A percentile compares a stretch with the other conserved stretches of the same genome.
Evolutionary conservation across 2,888 invertebrate genomes (phyloP).

Genomic region (Willowsia nigromaculata): DNA sequence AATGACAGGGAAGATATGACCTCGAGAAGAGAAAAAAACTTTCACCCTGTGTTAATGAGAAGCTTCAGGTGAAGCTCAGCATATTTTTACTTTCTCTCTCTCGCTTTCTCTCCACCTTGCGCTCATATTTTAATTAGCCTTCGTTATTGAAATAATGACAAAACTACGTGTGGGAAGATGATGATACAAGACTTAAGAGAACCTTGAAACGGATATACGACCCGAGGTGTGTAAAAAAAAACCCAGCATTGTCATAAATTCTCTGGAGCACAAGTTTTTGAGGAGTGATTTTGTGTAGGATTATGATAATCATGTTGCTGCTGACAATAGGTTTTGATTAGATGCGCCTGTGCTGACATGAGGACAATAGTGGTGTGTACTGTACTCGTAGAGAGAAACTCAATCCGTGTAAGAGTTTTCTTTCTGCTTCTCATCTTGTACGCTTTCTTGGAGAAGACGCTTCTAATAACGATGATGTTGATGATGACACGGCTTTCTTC

Average conservation of each 20-base stretch:
- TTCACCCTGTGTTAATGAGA: too few relatives aligned
- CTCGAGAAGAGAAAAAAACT: too few relatives aligned
- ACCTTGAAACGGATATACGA: too few relatives aligned
- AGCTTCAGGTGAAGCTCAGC: neutral
- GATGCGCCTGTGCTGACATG: slow-evolving; percentile 7
- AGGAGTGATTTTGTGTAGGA: too few relatives aligned
- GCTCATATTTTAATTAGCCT: neutral
- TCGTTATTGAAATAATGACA: neutral
- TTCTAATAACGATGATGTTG: slow-evolving; percentile 14
- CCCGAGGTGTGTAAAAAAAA: too few relatives aligned
- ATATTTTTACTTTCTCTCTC: neutral
- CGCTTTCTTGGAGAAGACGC: neutral
- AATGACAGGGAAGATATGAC: neutral
- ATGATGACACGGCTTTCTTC: neutral
- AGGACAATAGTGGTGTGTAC: neutral
- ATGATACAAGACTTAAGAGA: too few relatives aligned
- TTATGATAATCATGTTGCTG: neutral
- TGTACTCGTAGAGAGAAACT: neutral
- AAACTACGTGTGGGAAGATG: too few relatives aligned
- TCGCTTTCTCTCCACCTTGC: neutral
- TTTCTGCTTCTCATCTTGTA: slow-evolving; percentile 13
- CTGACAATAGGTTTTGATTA: slow-evolving; percentile 50
- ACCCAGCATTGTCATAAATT: too few relatives aligned
- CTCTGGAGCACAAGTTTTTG: too few relatives aligned
- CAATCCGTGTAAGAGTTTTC: neutral